phyloP scores from a whole-genome alignment of 2,797 vertebrate species.

The Margarornis squamiger region DNA sequence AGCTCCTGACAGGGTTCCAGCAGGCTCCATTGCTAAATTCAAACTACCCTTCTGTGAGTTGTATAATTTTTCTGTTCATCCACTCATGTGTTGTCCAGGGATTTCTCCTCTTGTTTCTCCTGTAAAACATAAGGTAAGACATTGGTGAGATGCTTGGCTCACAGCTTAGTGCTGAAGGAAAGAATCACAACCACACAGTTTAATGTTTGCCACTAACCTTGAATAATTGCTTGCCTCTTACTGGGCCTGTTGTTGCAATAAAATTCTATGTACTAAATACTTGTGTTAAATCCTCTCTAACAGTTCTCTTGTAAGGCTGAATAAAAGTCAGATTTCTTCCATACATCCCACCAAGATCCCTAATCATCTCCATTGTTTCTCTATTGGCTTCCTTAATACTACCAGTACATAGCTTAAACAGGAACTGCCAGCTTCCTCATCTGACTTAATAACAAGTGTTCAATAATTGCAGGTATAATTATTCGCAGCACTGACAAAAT shows the following conservation, averaged over 20 bases:
- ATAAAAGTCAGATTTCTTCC: neutral
- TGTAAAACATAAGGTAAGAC: neutral
- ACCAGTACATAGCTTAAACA: neutral
- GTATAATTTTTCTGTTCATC: neutral
- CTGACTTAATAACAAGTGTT: constrained; percentile 11
- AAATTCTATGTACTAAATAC: neutral
- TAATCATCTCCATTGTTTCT: constrained; percentile 3
- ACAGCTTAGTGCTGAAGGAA: neutral
- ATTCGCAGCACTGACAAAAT: constrained; percentile 20
- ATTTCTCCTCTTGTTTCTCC: fast-evolving
- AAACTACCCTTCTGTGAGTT: neutral
- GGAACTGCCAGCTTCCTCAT: neutral
- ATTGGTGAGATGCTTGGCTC: neutral
- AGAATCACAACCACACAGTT: neutral
- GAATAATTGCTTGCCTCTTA: neutral
- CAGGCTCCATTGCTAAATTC: neutral
- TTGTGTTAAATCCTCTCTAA: neutral
- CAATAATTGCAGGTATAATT: constrained; percentile 37
- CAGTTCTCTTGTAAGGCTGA: neutral
- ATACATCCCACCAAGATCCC: neutral
- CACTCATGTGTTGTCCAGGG: fast-evolving
- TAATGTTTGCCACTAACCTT: neutral
- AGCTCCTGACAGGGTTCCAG: neutral
- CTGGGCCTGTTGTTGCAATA: neutral
- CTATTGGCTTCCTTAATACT: neutral